Evolutionary conservation across 2,888 invertebrate species (phyloP).

Genomic region (Crepidodera aurea): DNA sequence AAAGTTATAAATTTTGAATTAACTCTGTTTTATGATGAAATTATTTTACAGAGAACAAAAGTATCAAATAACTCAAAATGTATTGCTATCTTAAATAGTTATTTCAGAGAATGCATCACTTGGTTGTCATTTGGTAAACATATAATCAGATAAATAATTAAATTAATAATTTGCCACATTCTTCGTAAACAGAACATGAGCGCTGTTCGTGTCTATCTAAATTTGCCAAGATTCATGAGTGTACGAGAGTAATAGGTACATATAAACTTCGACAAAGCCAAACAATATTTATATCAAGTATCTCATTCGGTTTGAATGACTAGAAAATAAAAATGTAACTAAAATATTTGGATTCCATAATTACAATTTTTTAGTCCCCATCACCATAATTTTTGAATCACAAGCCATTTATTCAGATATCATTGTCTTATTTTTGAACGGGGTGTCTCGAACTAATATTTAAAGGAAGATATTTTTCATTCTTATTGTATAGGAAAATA

Average conservation of each 20-base stretch:
- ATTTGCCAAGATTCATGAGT: constrained; percentile 44
- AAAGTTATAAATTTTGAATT: too few relatives aligned
- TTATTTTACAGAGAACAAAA: too few relatives aligned
- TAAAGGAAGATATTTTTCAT: neutral
- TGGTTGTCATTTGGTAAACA: too few relatives aligned
- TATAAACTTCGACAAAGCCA: constrained; percentile 36
- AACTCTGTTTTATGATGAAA: too few relatives aligned
- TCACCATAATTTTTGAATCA: constrained; percentile 47
- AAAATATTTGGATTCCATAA: constrained; percentile 12
- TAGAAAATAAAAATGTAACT: constrained; percentile 7
- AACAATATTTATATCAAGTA: constrained; percentile 28
- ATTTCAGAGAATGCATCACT: too few relatives aligned
- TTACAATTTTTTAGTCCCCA: constrained; percentile 46
- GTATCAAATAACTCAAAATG: too few relatives aligned
- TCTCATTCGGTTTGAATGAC: constrained; percentile 18
- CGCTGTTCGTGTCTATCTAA: constrained; percentile 42
- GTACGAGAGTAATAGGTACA: constrained; percentile 40
- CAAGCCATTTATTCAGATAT: constrained; percentile 33
- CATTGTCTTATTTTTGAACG: neutral
- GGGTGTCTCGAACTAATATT: neutral
- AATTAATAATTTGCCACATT: constrained; percentile 22
- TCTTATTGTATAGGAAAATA: too few relatives aligned
- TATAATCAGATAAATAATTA: too few relatives aligned
- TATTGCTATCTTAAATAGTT: too few relatives aligned
- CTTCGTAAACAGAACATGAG: constrained; percentile 40